Conservation (phyloP, 2,888 invertebrate species). For the Agrochola lychnidis region DNA sequence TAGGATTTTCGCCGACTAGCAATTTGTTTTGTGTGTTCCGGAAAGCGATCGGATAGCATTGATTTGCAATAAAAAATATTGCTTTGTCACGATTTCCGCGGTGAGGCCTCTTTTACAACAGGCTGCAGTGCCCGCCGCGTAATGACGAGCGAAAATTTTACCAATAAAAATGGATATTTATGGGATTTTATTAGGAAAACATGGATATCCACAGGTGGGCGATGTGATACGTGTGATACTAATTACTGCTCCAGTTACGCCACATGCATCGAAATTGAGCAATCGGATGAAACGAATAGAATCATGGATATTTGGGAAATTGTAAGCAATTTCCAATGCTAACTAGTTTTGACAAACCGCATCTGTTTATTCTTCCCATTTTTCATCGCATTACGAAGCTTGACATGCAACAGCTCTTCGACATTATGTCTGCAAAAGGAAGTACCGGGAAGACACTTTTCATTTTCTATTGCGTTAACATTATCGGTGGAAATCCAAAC, state of each 20-base stretch:
- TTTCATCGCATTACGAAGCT: neutral
- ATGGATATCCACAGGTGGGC: slow-evolving; percentile 54
- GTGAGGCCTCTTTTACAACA: slow-evolving; percentile 77
- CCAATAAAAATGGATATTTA: slow-evolving; percentile 69
- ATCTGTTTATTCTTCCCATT: neutral
- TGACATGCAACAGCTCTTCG: neutral
- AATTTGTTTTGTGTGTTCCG: slow-evolving; percentile 82
- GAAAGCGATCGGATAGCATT: slow-evolving; percentile 81
- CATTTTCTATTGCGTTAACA: neutral
- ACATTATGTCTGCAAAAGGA: neutral
- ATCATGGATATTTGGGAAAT: slow-evolving; percentile 10
- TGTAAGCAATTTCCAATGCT: neutral
- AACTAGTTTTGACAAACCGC: neutral
- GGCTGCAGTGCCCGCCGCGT: slow-evolving; percentile 64
- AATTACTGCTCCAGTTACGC: slow-evolving; percentile 35
- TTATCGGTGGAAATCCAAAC: neutral
- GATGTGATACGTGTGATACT: slow-evolving; percentile 34
- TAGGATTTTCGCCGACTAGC: slow-evolving; percentile 76
- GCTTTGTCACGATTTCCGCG: slow-evolving; percentile 83
- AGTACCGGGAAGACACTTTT: neutral
- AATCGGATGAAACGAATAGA: slow-evolving; percentile 31
- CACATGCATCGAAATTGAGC: slow-evolving; percentile 21
- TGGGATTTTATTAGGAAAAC: slow-evolving; percentile 58
- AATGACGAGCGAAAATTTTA: slow-evolving; percentile 69
- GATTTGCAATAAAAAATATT: slow-evolving; percentile 86